Percentiles rank a stretch among this genome's conserved stretches.
Conservation (phyloP, 2,797 vertebrate species). For the Taeniopygia guttata region DNA sequence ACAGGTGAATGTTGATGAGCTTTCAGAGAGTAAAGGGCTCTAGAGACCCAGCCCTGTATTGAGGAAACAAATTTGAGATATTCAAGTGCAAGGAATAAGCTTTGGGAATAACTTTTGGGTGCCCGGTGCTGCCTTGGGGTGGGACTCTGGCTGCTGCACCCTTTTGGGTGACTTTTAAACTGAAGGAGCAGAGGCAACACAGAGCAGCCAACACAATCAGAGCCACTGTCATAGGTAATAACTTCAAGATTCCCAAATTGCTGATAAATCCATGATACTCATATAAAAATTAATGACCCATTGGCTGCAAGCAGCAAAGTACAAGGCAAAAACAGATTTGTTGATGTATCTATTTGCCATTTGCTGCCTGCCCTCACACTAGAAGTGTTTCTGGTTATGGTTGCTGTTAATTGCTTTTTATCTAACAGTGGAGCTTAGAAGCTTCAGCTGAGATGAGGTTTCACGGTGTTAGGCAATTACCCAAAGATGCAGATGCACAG, state of each 20-base stretch:
- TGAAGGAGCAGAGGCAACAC: neutral
- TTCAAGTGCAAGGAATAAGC: neutral
- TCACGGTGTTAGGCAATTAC: conserved; percentile 31
- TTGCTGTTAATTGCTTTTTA: conserved; percentile 59
- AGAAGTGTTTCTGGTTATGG: conserved; percentile 53
- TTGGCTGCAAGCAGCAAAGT: conserved; percentile 18
- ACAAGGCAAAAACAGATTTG: conserved; percentile 35
- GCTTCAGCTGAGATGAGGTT: conserved; percentile 14
- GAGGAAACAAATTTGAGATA: neutral
- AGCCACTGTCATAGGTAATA: neutral
- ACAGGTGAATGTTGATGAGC: neutral
- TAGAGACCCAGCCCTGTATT: neutral
- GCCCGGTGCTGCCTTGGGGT: neutral
- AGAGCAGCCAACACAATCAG: neutral
- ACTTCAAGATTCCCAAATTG: conserved; percentile 21
- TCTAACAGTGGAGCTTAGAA: conserved; percentile 20
- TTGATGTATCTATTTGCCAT: conserved; percentile 38
- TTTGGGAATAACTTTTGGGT: neutral
- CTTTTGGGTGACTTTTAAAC: neutral
- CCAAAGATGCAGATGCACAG: conserved; percentile 29
- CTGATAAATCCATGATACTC: neutral
- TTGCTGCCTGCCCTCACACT: conserved; percentile 19
- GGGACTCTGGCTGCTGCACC: neutral
- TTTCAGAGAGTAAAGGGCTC: neutral
- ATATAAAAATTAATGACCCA: conserved; percentile 58